Percentiles rank a stretch among this genome's conserved stretches.
These are phyloP conservation scores for Cosmia pyralina DNA, from an alignment of 2,888 invertebrate genomes.

Conservation along the genomic window DNA sequence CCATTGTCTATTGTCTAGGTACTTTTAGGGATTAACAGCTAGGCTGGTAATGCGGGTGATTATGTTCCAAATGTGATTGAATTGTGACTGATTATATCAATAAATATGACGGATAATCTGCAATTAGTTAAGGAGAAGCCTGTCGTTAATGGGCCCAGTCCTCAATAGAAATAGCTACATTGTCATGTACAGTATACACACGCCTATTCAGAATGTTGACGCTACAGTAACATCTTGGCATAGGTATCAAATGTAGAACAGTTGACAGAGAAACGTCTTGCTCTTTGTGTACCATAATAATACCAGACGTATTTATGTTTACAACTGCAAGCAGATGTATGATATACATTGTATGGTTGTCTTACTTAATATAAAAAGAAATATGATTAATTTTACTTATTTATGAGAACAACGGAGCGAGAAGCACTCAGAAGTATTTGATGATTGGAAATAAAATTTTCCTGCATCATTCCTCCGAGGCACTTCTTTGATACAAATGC, in stretches of 20 bases:
- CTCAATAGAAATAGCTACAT: slow-evolving; percentile 41
- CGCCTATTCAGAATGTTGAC: slow-evolving; percentile 48
- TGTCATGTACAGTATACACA: slow-evolving; percentile 49
- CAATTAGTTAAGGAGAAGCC: slow-evolving; percentile 66
- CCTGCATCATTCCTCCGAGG: slow-evolving; percentile 12
- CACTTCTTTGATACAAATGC: slow-evolving; percentile 24
- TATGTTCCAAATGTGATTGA: slow-evolving; percentile 70
- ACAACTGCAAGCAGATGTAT: background rate
- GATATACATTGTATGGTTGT: slow-evolving; percentile 19
- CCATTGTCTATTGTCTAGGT: slow-evolving; percentile 33
- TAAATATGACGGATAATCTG: slow-evolving; percentile 74
- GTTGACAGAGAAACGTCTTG: slow-evolving; percentile 45
- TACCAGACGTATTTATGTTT: slow-evolving; percentile 11
- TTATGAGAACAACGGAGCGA: slow-evolving; percentile 26
- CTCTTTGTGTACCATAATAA: slow-evolving; percentile 46
- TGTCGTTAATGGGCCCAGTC: slow-evolving; percentile 45
- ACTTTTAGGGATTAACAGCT: slow-evolving; percentile 47
- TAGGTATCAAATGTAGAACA: slow-evolving; percentile 41
- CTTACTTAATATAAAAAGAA: slow-evolving; percentile 32
- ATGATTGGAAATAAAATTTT: slow-evolving; percentile 22
- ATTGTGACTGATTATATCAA: slow-evolving; percentile 71
- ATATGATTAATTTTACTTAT: slow-evolving; percentile 48
- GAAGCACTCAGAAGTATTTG: slow-evolving; percentile 36
- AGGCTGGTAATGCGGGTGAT: slow-evolving; percentile 59
- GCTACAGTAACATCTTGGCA: slow-evolving; percentile 36